Evolutionary conservation across 1,140 invertebrate genomes (phyloP), one percentile per base, ranked within the genome.

Genomic region (Cydia pomonella): DNA sequence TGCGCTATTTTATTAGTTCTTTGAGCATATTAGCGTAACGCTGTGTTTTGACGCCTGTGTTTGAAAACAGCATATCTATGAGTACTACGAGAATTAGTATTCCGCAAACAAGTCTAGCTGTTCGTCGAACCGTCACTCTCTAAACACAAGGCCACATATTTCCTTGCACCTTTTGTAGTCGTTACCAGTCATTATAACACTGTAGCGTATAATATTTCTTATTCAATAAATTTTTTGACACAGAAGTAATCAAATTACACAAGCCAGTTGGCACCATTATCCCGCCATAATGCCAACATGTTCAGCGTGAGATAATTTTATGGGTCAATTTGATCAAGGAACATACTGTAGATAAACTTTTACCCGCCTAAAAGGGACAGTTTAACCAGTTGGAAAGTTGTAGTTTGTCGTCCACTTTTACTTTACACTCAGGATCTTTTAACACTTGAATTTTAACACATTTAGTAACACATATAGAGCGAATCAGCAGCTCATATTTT

Each of bases 81-180:
- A 53, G 1, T 13, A 18, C n/a, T 12, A 23, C 9, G 23, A n/a
- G 1, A 18, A 64, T 69, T 38, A 38, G 29, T 69, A 69, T 69
- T 69, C 64, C 64, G 64, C 29, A 18, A 69, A 38, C 29, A 69
- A 23, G 5, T 69, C 64, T 41, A 69, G 64, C 29, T 33, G 29
- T 33, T 9, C 64, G 18, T 6, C 29, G 33, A 69, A 69, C 64
- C 29, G 41, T 69, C 64, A 69, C 64, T 69, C 64, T 69, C 64
- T 33, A 69, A 29, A 38, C 16, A 33, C 64, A 69, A 69, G 64
- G 64, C 64, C 29, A 38, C 64, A 38, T 69, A 69, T 18, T 69
- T 69, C 64, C 64, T 33, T 69, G 63, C 64, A 69, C 64, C 33
- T 69, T 69, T 41, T 69, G 29, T 69, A 66, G 63, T 66, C 63